Percentiles rank a stretch among this genome's conserved stretches.
phyloP scores from a whole-genome alignment of 2,113 vertebrate genomes.

The Lepus americanus region DNA sequence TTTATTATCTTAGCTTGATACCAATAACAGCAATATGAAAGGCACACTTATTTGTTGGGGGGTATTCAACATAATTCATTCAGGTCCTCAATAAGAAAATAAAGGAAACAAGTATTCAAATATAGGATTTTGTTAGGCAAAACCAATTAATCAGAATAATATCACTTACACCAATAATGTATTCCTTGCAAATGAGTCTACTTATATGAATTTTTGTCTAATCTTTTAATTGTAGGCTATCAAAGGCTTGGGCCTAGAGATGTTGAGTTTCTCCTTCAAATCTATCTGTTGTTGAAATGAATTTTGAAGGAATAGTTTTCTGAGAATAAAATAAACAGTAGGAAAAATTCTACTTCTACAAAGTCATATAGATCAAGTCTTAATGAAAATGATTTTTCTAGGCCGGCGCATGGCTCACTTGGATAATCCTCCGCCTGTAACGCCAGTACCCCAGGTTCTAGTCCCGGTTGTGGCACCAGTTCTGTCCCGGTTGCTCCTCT shows the following conservation, averaged over 20 bases:
- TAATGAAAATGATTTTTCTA: not conserved
- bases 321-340: not conserved
- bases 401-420: no score
- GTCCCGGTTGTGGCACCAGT: no score
- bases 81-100: constrained; percentile 19
- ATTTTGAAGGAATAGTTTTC: constrained; percentile 6
- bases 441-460: no score
- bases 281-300: constrained; percentile 15
- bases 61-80: not conserved
- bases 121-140: constrained; percentile 12
- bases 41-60: not conserved
- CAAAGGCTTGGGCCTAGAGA: not conserved
- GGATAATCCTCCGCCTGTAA: no score
- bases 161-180: not conserved
- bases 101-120: constrained; percentile 18
- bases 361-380: not conserved
- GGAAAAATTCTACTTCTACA: not conserved
- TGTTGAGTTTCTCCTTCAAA: not conserved
- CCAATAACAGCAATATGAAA: not conserved
- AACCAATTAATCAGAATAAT: constrained; percentile 47
- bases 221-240: not conserved
- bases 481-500: no score
- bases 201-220: not conserved
- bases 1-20: not conserved
- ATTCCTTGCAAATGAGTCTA: not conserved